Conservation (phyloP, 2,888 invertebrate species). For the Cosmopolites sordidus region DNA sequence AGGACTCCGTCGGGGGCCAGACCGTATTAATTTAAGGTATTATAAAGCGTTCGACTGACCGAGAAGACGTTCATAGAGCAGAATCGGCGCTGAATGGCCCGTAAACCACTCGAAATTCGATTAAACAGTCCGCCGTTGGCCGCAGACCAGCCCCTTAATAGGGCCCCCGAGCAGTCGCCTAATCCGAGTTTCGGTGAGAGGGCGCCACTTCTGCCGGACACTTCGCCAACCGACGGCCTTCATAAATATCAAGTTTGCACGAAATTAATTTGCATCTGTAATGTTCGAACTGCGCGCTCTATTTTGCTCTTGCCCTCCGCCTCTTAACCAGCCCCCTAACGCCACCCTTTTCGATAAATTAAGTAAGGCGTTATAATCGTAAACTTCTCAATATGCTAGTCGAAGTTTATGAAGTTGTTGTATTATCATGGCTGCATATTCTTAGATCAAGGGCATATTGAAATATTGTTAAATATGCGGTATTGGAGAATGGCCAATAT, state of each 20-base stretch:
- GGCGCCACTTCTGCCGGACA: constrained; percentile 12
- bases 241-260: constrained; percentile 25
- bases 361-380: neutral
- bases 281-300: constrained; percentile 3
- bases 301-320: too few relatives aligned
- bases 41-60: neutral
- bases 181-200: neutral
- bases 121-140: constrained; percentile 25
- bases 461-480: too few relatives aligned
- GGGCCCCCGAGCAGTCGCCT: constrained; percentile 3
- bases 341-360: neutral
- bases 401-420: too few relatives aligned
- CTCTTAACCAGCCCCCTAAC: neutral
- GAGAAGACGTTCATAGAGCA: constrained; percentile 18
- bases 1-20: too few relatives aligned
- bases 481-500: too few relatives aligned
- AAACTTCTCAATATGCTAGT: neutral
- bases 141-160: constrained; percentile 16
- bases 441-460: too few relatives aligned
- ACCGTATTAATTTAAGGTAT: too few relatives aligned
- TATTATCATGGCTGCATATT: too few relatives aligned
- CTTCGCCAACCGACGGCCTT: constrained; percentile 20
- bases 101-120: constrained; percentile 29
- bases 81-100: constrained; percentile 30
- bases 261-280: constrained; percentile 25